Base-by-base conservation (phyloP, 2,888 invertebrate genomes). In the Lymantria dispar region DNA sequence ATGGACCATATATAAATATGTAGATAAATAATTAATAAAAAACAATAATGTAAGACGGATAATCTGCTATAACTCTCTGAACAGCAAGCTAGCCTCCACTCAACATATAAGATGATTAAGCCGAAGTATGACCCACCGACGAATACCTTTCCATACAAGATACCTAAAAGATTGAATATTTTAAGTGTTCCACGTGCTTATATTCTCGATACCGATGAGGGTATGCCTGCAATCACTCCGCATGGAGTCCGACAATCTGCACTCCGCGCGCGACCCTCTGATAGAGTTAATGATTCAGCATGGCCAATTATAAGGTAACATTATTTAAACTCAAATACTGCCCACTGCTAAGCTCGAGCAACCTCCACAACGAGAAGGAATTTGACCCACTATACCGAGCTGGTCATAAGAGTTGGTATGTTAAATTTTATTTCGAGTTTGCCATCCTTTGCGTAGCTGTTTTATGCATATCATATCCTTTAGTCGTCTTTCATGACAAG, bases 271-370 rank as follows among this genome's bases (percentile, higher is more conserved):
- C 70, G 67, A 0, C 43, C 72, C 0, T 54, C 68, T 5, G 87
- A 87, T 36, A 72, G 85, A 56, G 75, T 87, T 0, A 70, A 72
- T 36, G 90, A 90, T 37, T 83, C 73, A 0, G 73, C 87, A 0
- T 87, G 78, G 80, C 90, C 90, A 5, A 85, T 78, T 52, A 49
- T 83, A 47, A 76, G 88, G 89, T 90, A 64, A 74, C n/a, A n/a
- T n/a, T n/a, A n/a, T n/a, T n/a, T n/a, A n/a, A n/a, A n/a, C n/a
- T n/a, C n/a, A n/a, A n/a, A n/a, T n/a, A n/a, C n/a, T n/a, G n/a
- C n/a, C n/a, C n/a, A n/a, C n/a, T n/a, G n/a, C n/a, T n/a, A n/a
- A n/a, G n/a, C n/a, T n/a, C n/a, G n/a, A n/a, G n/a, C n/a, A n/a
- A n/a, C n/a, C n/a, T n/a, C n/a, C n/a, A n/a, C n/a, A n/a, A n/a